phyloP scores from a whole-genome alignment of 2,113 vertebrate species.

The Melanerpes formicivorus region DNA sequence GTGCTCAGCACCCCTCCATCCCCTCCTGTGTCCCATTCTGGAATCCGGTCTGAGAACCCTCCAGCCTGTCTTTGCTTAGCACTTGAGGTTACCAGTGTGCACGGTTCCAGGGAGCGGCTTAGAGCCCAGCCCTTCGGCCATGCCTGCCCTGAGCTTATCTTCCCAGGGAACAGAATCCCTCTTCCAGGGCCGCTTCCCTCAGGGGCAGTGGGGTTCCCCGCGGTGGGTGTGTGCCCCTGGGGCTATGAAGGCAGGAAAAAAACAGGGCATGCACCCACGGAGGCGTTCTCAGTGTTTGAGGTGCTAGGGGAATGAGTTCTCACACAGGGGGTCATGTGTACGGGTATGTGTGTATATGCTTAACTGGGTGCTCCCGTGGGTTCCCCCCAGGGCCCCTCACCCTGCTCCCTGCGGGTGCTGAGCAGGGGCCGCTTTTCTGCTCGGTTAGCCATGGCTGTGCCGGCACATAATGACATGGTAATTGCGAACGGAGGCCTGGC shows the following conservation, averaged over 20 bases:
- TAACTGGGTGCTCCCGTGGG: neutral
- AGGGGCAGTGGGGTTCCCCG: neutral
- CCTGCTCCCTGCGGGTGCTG: neutral
- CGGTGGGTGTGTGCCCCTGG: fast-evolving
- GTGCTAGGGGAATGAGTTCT: fast-evolving
- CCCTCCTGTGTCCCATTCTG: neutral
- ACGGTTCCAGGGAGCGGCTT: fast-evolving
- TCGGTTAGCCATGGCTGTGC: constrained; percentile 42
- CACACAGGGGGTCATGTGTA: fast-evolving
- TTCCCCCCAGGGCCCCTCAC: neutral
- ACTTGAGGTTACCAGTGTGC: neutral
- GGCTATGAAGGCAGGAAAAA: neutral
- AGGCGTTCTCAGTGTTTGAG: neutral
- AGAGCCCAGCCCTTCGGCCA: fast-evolving
- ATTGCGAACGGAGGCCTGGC: neutral
- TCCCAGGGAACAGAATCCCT: neutral
- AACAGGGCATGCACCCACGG: fast-evolving
- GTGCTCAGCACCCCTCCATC: neutral
- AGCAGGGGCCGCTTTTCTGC: constrained; percentile 40
- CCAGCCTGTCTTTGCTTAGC: neutral
- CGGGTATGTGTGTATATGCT: neutral
- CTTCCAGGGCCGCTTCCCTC: neutral
- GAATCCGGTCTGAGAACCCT: too few relatives aligned
- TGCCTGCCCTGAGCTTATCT: neutral
- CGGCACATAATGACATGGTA: constrained; percentile 64